Base-by-base conservation (phyloP, 2,113 vertebrate species). In the Clarias gariepinus region DNA sequence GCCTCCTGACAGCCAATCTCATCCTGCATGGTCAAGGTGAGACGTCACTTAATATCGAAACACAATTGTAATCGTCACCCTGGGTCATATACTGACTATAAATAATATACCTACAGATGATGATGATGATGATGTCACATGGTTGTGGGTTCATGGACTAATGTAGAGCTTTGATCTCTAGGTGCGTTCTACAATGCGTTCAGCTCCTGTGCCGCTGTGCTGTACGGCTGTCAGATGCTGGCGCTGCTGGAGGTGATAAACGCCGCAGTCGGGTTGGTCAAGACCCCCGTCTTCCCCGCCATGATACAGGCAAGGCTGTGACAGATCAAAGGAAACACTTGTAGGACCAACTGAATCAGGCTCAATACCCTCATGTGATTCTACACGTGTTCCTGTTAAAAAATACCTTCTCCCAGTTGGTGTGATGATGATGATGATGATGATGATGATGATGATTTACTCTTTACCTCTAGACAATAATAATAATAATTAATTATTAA, bases 171-270 rank as follows among this genome's bases (percentile, higher is more conserved):
- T 36, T 61, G 30, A 61, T 81, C 30, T 81, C 19, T 6, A 99
- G 97, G 97, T 91, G 98, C 96, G 4, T 97, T 98, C 93, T 96
- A 97, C 1, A 97, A 97, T 60, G 98, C 98, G 0, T 99, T 99
- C 90, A 96, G 97, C 93, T 95, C 94, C 16, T 95, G 94, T 47
- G 95, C 95, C 30, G 96, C 98, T 74, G 96, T 98, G 96, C 96
- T 99, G 96, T 98, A 97, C 86, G 97, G 97, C 94, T 98, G 97
- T 90, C 97, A 99, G 93, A 97, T 96, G 91, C 89, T 99, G 94
- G 94, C 97, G 0, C 71, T 94, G 73, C 93, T 97, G 84, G 98
- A 99, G 92, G 94, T 97, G 52, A 81, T 98, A 74, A 98, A 99
- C 83, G 95, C 97, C 3, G 88, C 95, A 4, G 90, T 97, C 90